A percentile compares a stretch with the other conserved stretches of the same genome.
Conservation (phyloP, 30 jellyfish, hydroid and myxozoan genomes). For the Mastigias papua region DNA sequence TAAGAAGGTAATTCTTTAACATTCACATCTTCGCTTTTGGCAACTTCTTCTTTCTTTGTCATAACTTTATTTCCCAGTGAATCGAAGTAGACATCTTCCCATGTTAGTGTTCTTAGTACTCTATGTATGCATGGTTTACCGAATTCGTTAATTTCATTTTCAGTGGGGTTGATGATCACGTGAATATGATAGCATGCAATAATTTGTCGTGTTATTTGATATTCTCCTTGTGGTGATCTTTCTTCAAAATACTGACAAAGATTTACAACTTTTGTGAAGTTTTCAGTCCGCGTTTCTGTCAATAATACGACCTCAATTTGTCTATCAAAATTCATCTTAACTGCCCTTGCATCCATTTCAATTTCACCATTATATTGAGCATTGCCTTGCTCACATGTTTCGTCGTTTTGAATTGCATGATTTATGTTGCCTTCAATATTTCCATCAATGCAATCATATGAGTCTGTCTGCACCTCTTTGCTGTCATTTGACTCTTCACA, state of each 20-base stretch:
- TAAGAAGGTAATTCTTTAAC: slow-evolving; percentile 29
- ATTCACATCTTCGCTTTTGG: slow-evolving; percentile 11
- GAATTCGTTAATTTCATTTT: background rate
- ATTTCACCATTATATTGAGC: slow-evolving; percentile 9
- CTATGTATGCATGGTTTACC: slow-evolving; percentile 61
- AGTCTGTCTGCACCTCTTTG: background rate
- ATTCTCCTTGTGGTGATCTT: slow-evolving; percentile 44
- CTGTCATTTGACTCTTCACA: slow-evolving; percentile 5
- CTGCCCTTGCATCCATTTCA: background rate
- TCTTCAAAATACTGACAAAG: slow-evolving; percentile 29
- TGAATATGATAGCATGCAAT: slow-evolving; percentile 36
- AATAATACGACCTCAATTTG: slow-evolving; percentile 9
- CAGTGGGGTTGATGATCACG: slow-evolving; percentile 30
- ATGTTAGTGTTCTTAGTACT: slow-evolving; percentile 50
- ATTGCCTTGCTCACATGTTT: background rate
- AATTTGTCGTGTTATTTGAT: slow-evolving; percentile 39
- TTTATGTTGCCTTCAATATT: background rate
- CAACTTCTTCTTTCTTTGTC: slow-evolving; percentile 38
- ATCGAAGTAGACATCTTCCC: slow-evolving; percentile 54
- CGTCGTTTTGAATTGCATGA: background rate
- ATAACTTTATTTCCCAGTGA: slow-evolving; percentile 47
- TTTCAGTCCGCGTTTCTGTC: slow-evolving; percentile 50
- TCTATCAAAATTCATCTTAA: background rate
- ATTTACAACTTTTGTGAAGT: slow-evolving; percentile 19
- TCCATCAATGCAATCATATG: background rate